These are phyloP conservation scores for Paramormyrops kingsleyae DNA, from an alignment of 2,113 vertebrate genomes.

Conservation along the genomic window DNA sequence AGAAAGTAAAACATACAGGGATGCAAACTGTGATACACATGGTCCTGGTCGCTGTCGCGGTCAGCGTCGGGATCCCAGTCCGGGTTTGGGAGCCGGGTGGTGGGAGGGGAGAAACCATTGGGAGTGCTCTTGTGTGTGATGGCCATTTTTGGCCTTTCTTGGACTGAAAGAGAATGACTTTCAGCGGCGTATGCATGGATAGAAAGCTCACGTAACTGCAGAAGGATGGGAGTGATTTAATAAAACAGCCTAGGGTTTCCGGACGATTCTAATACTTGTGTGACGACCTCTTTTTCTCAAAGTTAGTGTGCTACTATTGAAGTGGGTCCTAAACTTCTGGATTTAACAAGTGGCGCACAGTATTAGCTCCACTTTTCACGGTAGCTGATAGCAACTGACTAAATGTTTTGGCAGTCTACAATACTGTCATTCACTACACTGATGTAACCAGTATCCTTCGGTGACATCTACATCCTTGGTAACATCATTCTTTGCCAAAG, in stretches of 20 bases:
- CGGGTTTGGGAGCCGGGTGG: neutral
- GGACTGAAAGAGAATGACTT: neutral
- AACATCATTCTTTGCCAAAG: constrained; percentile 55
- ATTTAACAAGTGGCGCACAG: neutral
- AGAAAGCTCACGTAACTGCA: neutral
- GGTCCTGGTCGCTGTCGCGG: neutral
- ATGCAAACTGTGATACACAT: neutral
- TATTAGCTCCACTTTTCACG: neutral
- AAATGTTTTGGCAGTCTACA: neutral
- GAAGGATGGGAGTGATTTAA: neutral
- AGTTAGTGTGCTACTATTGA: neutral
- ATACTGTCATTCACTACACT: constrained; percentile 4
- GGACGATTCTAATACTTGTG: neutral
- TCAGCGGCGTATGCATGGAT: neutral
- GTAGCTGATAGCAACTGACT: neutral
- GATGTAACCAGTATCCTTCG: neutral
- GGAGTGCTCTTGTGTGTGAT: constrained; percentile 17
- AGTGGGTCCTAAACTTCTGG: neutral
- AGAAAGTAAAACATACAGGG: neutral
- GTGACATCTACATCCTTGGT: constrained; percentile 48
- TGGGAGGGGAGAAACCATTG: neutral
- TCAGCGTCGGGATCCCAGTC: neutral
- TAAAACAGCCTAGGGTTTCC: neutral
- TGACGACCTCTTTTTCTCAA: neutral
- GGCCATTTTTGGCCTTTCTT: constrained; percentile 55